A percentile compares a stretch with the other conserved stretches of the same genome.
Conservation (phyloP, 2,113 vertebrate species). For the Ramphastos sulfuratus region DNA sequence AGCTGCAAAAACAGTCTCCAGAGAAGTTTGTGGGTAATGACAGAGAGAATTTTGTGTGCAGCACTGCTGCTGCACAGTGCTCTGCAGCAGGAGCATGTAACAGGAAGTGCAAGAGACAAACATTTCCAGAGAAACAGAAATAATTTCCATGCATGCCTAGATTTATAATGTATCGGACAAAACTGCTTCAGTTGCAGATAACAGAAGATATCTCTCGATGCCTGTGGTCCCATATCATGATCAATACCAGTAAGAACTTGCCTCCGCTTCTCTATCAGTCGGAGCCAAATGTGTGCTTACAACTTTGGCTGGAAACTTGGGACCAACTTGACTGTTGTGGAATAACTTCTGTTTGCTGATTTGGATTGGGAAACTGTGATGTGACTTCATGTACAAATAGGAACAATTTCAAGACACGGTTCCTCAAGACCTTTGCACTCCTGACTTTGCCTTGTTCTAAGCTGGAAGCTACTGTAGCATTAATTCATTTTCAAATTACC, state of each 20-base stretch:
- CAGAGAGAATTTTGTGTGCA: not conserved
- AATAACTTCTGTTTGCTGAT: not conserved
- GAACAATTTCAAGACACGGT: not conserved
- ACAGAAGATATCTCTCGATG: not conserved
- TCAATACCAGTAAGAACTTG: accelerated
- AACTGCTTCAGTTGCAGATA: not conserved
- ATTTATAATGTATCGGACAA: not conserved
- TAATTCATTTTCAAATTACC: not conserved
- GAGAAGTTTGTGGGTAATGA: not conserved
- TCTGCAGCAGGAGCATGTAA: not conserved
- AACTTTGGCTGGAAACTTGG: not conserved
- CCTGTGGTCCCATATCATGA: accelerated
- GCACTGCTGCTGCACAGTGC: not conserved
- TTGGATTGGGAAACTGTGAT: not conserved
- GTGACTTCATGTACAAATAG: not conserved
- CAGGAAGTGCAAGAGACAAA: not conserved
- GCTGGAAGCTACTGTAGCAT: not conserved
- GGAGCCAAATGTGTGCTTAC: not conserved
- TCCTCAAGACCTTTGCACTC: not conserved
- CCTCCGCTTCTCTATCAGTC: accelerated
- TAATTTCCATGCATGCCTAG: not conserved
- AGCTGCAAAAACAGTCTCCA: not conserved
- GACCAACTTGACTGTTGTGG: not conserved
- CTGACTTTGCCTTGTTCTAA: not conserved
- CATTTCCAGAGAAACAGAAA: not conserved